Base-by-base conservation (phyloP, 2,888 invertebrate genomes). In the Oeneis ivallda region DNA sequence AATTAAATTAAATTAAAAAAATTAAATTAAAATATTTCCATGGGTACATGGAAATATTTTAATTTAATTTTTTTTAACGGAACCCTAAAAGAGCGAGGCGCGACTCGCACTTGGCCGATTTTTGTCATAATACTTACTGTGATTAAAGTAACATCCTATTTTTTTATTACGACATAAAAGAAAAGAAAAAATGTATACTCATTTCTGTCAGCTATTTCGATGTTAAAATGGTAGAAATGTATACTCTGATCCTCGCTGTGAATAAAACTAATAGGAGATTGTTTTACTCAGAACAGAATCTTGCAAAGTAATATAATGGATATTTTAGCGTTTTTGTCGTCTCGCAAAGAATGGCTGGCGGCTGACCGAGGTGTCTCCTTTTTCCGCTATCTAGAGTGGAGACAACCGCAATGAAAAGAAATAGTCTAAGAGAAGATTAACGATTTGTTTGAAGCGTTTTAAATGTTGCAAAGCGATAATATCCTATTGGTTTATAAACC, bases 331-430 rank as follows among this genome's bases (percentile, higher is more conserved):
- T 34, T 53, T 34, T 37, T 15, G 15, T 37, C 34, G n/a, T 26
- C 50, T 32, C 26, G 15, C 15, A 39, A 56, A 41, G 56, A 56
- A 56, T 56, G 17, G 26, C 41, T 39, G 13, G 13, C 13, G 39
- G 39, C 56, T 19, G 58, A 41, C 58, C 32, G 58, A 57, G 56
- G 58, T 45, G 58, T 58, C 58, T 3, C 32, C n/a, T 4, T 17
- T 13, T 7, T 17, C 56, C 56, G 13, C 19, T 56, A 39, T 56
- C 17, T 19, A 26, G 39, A 19, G 41, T 26, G 9, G 19, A 41
- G 56, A 57, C 34, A 47, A 47, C 0, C 9, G 47, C 15, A 47
- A 47, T 58, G 58, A 47, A 47, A 34, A 47, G 26, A n/a, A 26
- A 32, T 32, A 52, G n/a, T 52, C 13, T 52, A 52, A 26, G 50